Percentiles rank a stretch among this genome's conserved stretches.
Evolutionary conservation across 2,113 vertebrate species (phyloP).

Genomic region (Peromyscus californicus): DNA sequence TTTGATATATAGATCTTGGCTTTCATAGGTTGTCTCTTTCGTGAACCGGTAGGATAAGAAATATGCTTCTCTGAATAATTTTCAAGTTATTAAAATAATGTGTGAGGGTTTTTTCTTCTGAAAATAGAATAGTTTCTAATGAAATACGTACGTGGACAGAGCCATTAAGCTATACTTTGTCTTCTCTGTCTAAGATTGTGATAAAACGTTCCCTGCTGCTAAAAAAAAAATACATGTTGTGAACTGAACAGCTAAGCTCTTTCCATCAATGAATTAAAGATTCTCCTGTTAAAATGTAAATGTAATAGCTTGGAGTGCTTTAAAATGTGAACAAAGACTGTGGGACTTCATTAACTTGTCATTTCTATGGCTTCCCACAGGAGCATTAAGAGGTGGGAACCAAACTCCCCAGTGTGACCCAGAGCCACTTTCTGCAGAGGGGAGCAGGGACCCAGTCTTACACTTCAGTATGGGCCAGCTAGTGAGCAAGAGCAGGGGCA

Average conservation of each 20-base stretch:
- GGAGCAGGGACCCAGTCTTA: not conserved
- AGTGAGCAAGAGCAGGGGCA: not conserved
- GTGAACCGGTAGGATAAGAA: slow-evolving; percentile 44
- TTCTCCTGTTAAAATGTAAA: slow-evolving; percentile 75
- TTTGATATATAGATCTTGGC: slow-evolving; percentile 42
- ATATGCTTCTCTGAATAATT: slow-evolving; percentile 61
- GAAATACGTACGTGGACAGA: slow-evolving; percentile 55
- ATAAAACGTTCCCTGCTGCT: slow-evolving; percentile 68
- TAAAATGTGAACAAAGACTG: slow-evolving; percentile 60
- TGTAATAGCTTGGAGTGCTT: slow-evolving; percentile 69
- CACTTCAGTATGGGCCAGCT: not conserved
- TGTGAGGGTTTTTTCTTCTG: slow-evolving; percentile 20
- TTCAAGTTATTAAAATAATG: slow-evolving; percentile 62
- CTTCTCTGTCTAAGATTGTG: slow-evolving; percentile 70
- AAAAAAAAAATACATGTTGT: slow-evolving; percentile 35
- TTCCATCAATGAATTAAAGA: slow-evolving; percentile 76
- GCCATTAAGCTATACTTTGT: slow-evolving; percentile 72
- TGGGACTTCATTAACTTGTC: slow-evolving; percentile 54
- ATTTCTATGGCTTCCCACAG: slow-evolving; percentile 33
- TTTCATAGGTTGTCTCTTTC: slow-evolving; percentile 22
- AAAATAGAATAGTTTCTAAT: slow-evolving; percentile 63
- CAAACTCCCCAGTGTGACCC: not conserved
- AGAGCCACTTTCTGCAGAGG: not conserved
- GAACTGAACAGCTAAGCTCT: slow-evolving; percentile 66
- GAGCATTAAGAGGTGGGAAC: not conserved